Conservation (phyloP, 37 sponge, comb jelly and placozoan species). For the Agelas oroides region DNA sequence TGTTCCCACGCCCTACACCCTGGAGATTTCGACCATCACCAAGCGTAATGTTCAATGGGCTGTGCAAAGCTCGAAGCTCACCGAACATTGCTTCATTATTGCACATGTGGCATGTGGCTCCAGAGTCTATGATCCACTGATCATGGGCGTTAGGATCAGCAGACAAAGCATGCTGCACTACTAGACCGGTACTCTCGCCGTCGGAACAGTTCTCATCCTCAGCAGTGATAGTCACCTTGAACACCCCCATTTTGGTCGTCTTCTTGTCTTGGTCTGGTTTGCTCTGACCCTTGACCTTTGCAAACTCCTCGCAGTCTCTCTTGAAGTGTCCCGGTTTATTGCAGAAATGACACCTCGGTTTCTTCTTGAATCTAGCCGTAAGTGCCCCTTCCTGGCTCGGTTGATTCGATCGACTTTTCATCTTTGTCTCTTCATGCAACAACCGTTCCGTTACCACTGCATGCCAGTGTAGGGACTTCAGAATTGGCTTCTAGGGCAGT, state of each 20-base stretch:
- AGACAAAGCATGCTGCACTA: conserved; percentile 33
- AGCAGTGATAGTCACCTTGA: conserved; percentile 50
- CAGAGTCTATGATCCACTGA: conserved; percentile 70
- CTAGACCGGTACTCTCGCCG: conserved; percentile 31
- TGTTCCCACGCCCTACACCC: too few species aligned
- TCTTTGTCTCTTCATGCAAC: conserved; percentile 41
- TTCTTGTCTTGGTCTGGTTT: conserved; percentile 28
- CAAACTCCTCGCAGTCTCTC: too few species aligned
- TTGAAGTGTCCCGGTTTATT: too few species aligned
- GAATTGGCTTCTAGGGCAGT: too few species aligned
- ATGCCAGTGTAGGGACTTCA: too few species aligned
- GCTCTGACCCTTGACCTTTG: conserved; percentile 8
- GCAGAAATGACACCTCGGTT: conserved; percentile 36
- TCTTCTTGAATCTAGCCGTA: conserved; percentile 16
- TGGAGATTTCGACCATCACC: too few species aligned
- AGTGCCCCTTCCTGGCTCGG: conserved; percentile 31
- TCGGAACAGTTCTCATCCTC: conserved; percentile 40
- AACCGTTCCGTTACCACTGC: too few species aligned
- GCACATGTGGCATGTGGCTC: too few species aligned
- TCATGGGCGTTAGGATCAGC: too few species aligned
- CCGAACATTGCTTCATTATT: too few species aligned
- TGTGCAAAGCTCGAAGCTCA: too few species aligned
- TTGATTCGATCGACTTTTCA: conserved; percentile 16
- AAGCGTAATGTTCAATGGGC: too few species aligned
- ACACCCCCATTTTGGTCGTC: conserved; percentile 43